Base-by-base conservation (phyloP, 2,888 invertebrate species). In the Panzeria rudis region DNA sequence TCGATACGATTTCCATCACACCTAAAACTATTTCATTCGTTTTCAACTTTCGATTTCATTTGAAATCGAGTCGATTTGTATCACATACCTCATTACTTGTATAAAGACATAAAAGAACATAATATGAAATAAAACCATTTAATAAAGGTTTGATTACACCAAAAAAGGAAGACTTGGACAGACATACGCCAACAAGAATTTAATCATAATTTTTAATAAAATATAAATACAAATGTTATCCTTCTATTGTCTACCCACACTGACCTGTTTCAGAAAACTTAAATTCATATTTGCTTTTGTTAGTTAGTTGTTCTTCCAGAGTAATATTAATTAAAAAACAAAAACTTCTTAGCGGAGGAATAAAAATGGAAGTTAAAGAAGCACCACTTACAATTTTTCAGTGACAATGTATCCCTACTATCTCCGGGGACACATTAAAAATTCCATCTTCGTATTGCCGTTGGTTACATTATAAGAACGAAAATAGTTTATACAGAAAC, bases 371-470 rank as follows among this genome's bases (percentile, higher is more conserved):
- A 20, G 5, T 68, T 20, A 64, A 72, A 72, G 35, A 29, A 32
- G 44, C 17, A 68, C 47, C 44, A 82, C 76, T 72, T 59, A 77
- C 20, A 44, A 56, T 77, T 66, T 47, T 47, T 56, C 76, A 15
- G 9, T 56, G 44, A 9, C 66, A 68, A 8, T 17, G 47, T 17
- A 1, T 47, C 47, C 47, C 47, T 17, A 17, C 47, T 7, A n/a
- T n/a, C 83, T 59, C 73, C 72, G 23, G 72, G 72, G 77, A 62
- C 23, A 38, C 35, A 83, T 78, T 54, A 52, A 52, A 3, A 52
- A 20, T 17, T 2, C 52, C 52, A 7, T 6, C 52, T 44, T 23
- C 0, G 6, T 32, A 20, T 38, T 62, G 23, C 5, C 15, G 9
- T 52, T 9, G 62, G 29, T 29, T n/a, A 7, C 23, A 35, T 59